Percentiles rank a stretch among this genome's conserved stretches.
phyloP scores from a whole-genome alignment of 2,797 vertebrate species.

The Parauchenoglanis punctatus region DNA sequence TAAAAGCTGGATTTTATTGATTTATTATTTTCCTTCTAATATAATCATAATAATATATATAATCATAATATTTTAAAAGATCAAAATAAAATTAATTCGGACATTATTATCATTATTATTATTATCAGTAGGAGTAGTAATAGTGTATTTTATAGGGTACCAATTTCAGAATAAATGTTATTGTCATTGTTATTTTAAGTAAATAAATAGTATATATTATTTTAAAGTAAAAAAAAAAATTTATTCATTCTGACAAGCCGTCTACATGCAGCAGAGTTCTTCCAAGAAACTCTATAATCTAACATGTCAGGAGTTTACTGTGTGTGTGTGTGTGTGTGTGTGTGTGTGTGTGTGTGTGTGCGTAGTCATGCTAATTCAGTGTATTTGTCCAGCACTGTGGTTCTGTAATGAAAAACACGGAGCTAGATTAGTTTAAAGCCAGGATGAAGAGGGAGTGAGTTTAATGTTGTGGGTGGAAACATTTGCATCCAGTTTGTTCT shows the following conservation, averaged over 20 bases:
- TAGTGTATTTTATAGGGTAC: neutral
- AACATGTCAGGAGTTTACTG: neutral
- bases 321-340: constrained; percentile 5
- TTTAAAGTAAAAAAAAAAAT: neutral
- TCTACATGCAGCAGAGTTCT: neutral
- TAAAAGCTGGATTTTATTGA: neutral
- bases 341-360: constrained; percentile 30
- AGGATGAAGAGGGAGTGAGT: constrained; percentile 32
- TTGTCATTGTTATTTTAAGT: neutral
- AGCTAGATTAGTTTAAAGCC: constrained; percentile 12
- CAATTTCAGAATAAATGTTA: neutral
- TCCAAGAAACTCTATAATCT: neutral
- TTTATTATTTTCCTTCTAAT: neutral
- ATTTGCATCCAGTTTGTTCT: constrained; percentile 16
- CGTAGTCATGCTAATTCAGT: constrained; percentile 18
- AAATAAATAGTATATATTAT: neutral
- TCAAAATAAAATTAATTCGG: neutral
- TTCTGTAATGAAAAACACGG: constrained; percentile 37
- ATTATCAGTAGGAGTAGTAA: no score
- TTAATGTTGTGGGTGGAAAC: constrained; percentile 27
- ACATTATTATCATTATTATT: neutral
- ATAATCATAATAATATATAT: neutral
- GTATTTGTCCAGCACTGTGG: constrained; percentile 36
- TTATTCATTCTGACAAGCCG: neutral
- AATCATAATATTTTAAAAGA: neutral